A percentile compares a stretch with the other conserved stretches of the same genome.
Evolutionary conservation across 2,797 vertebrate species (phyloP).

Genomic region (Enteromius trimaculatus): DNA sequence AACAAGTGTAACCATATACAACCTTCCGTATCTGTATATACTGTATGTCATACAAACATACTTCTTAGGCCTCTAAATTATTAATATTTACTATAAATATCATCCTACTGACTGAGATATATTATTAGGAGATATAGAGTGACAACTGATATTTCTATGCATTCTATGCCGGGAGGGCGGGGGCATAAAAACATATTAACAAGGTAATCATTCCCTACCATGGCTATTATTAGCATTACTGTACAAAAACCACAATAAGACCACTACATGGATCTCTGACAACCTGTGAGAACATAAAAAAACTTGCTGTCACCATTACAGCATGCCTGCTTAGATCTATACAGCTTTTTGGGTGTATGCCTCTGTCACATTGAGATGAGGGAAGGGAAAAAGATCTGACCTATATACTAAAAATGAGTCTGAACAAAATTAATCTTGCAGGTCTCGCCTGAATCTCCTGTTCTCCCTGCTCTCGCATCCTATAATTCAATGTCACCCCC

Average conservation of each 20-base stretch:
- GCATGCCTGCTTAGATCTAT: constrained; percentile 14
- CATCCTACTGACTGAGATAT: background rate
- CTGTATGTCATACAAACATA: background rate
- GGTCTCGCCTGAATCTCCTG: constrained; percentile 51
- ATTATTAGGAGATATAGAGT: background rate
- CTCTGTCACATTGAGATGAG: constrained; percentile 57
- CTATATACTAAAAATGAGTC: constrained; percentile 67
- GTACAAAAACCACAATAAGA: background rate
- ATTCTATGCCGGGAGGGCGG: no score
- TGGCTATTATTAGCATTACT: background rate
- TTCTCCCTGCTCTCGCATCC: constrained; percentile 11
- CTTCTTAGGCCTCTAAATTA: background rate
- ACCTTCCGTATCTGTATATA: background rate
- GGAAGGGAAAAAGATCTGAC: constrained; percentile 56
- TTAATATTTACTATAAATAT: background rate
- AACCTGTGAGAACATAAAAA: constrained; percentile 10
- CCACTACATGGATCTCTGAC: background rate
- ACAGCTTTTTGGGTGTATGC: constrained; percentile 20
- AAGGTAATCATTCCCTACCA: background rate
- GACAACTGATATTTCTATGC: background rate
- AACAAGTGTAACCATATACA: background rate
- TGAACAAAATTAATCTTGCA: constrained; percentile 53
- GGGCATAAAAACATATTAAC: no score
- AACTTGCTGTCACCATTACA: background rate
- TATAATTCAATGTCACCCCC: constrained; percentile 32